phyloP scores from a whole-genome alignment of 2,888 invertebrate genomes.

The Polylopha cassiicola region DNA sequence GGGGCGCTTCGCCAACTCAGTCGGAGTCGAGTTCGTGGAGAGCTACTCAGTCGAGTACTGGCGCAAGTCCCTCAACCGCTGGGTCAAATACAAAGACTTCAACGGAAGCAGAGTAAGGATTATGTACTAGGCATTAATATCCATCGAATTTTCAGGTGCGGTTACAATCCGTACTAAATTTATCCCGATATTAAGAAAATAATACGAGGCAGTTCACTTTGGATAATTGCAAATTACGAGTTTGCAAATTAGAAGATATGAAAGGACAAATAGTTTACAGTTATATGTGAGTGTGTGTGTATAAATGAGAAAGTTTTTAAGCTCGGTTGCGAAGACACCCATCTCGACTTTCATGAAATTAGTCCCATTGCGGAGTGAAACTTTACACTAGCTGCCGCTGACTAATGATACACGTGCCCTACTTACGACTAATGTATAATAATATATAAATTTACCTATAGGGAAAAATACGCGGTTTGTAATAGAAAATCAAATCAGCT shows the following conservation, averaged over 20 bases:
- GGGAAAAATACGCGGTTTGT: too few relatives aligned
- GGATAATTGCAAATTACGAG: too few relatives aligned
- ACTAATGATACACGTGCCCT: slow-evolving; percentile 16
- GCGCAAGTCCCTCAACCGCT: slow-evolving; percentile 81
- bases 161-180: not conserved
- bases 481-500: too few relatives aligned
- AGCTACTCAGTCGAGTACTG: slow-evolving; percentile 90
- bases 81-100: slow-evolving; percentile 88
- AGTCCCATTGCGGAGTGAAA: slow-evolving; percentile 41
- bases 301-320: slow-evolving; percentile 19
- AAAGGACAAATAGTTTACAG: slow-evolving; percentile 2
- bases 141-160: not conserved
- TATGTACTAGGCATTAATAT: not conserved
- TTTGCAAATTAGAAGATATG: too few relatives aligned
- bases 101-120: slow-evolving; percentile 84
- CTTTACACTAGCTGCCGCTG: slow-evolving; percentile 27
- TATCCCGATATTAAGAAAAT: too few relatives aligned
- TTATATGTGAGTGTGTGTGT: slow-evolving; percentile 3
- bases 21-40: slow-evolving; percentile 92
- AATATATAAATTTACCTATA: too few relatives aligned
- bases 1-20: slow-evolving; percentile 93
- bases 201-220: not conserved
- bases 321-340: slow-evolving; percentile 27
- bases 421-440: slow-evolving; percentile 4
- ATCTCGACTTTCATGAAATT: slow-evolving; percentile 44